phyloP scores from a whole-genome alignment of 2,888 invertebrate genomes.

The Arctia plantaginis region DNA sequence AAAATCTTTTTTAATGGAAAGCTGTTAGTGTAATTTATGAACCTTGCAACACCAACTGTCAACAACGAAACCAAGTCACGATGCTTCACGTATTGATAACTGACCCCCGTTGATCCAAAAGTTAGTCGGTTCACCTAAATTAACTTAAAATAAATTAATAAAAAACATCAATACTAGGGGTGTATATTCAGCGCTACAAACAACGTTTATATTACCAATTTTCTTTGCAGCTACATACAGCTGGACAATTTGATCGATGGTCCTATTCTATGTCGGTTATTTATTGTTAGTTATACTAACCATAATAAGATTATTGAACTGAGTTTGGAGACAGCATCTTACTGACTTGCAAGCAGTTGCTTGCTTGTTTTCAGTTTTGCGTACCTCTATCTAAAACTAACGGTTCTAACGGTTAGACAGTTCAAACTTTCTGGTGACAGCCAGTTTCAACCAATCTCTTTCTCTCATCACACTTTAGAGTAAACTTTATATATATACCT shows the following conservation, averaged over 20 bases:
- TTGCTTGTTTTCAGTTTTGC: no score
- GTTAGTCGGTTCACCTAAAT: background rate
- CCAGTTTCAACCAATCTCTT: no score
- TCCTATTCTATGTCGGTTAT: background rate
- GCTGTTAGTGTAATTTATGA: background rate
- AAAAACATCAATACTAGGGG: background rate
- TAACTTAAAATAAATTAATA: background rate
- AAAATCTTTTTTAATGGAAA: no score
- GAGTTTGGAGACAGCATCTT: no score
- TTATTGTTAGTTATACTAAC: background rate
- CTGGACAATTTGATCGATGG: conserved; percentile 6
- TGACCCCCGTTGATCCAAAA: background rate
- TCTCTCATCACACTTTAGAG: no score
- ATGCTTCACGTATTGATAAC: background rate
- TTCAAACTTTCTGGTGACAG: no score
- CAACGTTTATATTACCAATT: background rate
- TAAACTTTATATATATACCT: no score
- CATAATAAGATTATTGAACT: background rate
- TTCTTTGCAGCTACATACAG: background rate
- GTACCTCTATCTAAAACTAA: no score
- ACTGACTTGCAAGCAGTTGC: background rate
- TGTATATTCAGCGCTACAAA: background rate
- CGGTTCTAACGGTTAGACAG: no score
- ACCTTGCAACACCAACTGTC: background rate
- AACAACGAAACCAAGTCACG: background rate